A percentile compares a stretch with the other conserved stretches of the same genome.
phyloP scores from a whole-genome alignment of 2,113 vertebrate genomes.

The Indri indri region DNA sequence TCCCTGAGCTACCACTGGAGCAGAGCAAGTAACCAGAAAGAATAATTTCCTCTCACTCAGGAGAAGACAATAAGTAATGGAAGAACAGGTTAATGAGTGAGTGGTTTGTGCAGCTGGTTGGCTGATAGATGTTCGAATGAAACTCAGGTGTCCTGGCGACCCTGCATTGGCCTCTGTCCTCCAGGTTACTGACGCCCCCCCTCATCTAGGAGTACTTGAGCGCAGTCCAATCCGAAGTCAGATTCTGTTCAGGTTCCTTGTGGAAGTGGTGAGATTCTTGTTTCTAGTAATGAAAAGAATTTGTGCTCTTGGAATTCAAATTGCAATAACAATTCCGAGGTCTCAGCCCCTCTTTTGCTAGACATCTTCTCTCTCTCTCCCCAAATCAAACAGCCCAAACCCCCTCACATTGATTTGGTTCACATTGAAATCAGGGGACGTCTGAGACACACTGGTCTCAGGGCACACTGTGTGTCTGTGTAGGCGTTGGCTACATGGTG shows the following conservation, averaged over 20 bases:
- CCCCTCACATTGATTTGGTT: not conserved
- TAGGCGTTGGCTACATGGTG: not conserved
- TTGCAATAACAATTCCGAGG: not conserved
- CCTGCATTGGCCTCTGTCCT: not conserved
- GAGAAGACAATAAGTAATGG: conserved; percentile 41
- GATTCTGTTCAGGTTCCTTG: accelerated
- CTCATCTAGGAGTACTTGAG: not conserved
- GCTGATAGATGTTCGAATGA: not conserved
- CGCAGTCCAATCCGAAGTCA: no score
- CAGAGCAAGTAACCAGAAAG: not conserved
- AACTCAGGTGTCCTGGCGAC: not conserved
- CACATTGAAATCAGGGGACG: not conserved
- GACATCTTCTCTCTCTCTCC: not conserved
- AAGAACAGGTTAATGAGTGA: conserved; percentile 6
- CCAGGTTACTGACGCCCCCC: not conserved
- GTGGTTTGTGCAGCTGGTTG: not conserved
- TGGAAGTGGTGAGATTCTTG: not conserved
- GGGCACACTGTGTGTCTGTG: not conserved
- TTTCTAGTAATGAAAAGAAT: not conserved
- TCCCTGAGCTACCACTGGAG: not conserved
- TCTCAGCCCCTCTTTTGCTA: not conserved
- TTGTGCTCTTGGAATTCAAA: not conserved
- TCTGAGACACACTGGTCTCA: not conserved
- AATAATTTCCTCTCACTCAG: not conserved
- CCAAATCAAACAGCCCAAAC: not conserved